Evolutionary conservation across 1,140 invertebrate genomes (phyloP).

Genomic region (Drosophila malerkotliana): DNA sequence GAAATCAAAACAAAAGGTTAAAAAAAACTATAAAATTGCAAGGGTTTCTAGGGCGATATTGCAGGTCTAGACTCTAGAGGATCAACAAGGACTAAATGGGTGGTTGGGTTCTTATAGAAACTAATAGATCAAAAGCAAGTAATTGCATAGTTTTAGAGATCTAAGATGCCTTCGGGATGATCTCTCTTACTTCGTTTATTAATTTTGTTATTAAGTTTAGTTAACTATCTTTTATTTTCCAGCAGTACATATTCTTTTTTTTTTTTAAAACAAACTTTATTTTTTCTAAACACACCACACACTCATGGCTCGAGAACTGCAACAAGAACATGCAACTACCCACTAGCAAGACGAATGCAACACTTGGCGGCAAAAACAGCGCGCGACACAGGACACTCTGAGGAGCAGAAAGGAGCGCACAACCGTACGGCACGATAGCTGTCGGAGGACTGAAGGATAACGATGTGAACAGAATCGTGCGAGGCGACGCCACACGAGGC

Average conservation of each 20-base stretch:
- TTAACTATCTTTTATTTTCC: neutral
- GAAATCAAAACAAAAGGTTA: constrained; percentile 5
- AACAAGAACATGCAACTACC: constrained; percentile 24
- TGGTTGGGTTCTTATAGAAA: too few species aligned
- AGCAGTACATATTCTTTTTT: neutral
- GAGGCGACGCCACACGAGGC: constrained; percentile 3
- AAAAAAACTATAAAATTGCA: neutral
- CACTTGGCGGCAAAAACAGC: constrained; percentile 51
- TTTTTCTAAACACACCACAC: neutral
- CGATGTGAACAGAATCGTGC: constrained; percentile 4
- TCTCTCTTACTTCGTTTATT: neutral
- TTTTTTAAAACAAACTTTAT: constrained; percentile 10
- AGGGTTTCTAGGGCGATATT: neutral
- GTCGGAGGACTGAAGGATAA: constrained; percentile 65
- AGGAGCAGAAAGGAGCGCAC: constrained; percentile 23
- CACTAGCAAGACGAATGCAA: constrained; percentile 44
- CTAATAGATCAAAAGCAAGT: too few species aligned
- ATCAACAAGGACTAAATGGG: too few species aligned
- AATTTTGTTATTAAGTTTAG: neutral
- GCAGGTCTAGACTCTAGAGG: too few species aligned
- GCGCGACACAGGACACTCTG: constrained; percentile 10
- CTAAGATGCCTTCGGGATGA: neutral
- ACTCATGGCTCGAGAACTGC: constrained; percentile 14
- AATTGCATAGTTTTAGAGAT: too few species aligned
- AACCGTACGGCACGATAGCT: constrained; percentile 67